phyloP scores from a whole-genome alignment of 1,140 invertebrate genomes.

The Oscheius sp. region DNA sequence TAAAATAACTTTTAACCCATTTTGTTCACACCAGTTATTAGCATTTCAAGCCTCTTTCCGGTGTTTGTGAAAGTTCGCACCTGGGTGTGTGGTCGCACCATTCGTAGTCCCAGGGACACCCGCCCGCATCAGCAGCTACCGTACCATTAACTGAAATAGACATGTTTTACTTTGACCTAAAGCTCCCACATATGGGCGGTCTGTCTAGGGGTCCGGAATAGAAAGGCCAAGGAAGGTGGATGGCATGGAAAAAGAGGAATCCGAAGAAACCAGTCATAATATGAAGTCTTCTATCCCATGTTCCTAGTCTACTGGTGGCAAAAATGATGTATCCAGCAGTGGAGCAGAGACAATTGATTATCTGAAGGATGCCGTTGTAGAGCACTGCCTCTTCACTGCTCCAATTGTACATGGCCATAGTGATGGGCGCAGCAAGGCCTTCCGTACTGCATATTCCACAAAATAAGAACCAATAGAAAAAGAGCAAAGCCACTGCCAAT shows the following conservation, averaged over 20 bases:
- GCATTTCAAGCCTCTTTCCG: not conserved
- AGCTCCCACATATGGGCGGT: too few relatives aligned
- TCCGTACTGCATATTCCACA: constrained; percentile 18
- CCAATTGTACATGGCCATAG: constrained; percentile 41
- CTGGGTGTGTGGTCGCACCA: constrained; percentile 26
- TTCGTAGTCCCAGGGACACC: constrained; percentile 10
- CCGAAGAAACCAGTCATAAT: not conserved
- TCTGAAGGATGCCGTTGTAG: constrained; percentile 38
- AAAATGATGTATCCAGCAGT: constrained; percentile 23
- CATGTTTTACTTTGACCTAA: too few relatives aligned
- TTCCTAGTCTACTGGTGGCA: constrained; percentile 22
- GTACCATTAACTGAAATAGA: not conserved
- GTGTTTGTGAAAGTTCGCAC: not conserved
- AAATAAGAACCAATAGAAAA: constrained; percentile 19
- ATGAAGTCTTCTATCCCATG: not conserved
- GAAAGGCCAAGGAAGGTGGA: constrained; percentile 21
- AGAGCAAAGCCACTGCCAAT: constrained; percentile 8
- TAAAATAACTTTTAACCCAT: not conserved
- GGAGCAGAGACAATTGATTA: constrained; percentile 17
- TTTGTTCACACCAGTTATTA: not conserved
- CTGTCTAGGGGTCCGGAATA: constrained; percentile 16
- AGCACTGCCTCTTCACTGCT: constrained; percentile 33
- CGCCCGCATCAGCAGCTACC: not conserved
- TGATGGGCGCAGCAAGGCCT: constrained; percentile 33
- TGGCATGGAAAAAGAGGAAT: not conserved